phyloP scores from a whole-genome alignment of 2,797 vertebrate genomes.

The Pteropus rufus region DNA sequence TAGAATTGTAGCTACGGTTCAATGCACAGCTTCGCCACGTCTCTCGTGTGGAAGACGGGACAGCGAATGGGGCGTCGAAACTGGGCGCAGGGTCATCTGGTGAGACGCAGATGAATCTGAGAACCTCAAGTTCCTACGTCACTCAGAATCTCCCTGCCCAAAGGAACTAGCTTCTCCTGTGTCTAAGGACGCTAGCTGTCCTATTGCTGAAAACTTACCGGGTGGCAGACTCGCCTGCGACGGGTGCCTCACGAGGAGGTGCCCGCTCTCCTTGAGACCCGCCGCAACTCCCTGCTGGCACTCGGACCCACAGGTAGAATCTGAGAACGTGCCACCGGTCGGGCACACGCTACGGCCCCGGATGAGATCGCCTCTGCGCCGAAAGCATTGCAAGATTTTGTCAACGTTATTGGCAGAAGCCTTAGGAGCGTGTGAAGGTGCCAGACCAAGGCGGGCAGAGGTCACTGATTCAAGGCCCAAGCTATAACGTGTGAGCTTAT shows the following conservation, averaged over 20 bases:
- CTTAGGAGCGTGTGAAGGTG: accelerated
- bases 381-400: no score
- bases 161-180: not conserved
- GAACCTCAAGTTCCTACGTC: no score
- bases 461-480: not conserved
- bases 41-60: no score
- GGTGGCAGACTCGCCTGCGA: no score
- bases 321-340: accelerated
- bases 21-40: not conserved
- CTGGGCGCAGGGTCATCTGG: no score
- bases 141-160: not conserved
- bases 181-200: not conserved
- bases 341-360: accelerated
- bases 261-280: not conserved
- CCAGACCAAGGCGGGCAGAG: not conserved
- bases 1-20: not conserved
- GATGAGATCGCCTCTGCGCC: not conserved
- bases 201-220: no score
- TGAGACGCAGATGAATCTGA: not conserved
- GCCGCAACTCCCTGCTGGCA: not conserved
- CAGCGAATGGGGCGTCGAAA: not conserved
- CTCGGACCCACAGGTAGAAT: not conserved
- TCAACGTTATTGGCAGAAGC: not conserved
- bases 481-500: accelerated
- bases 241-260: not conserved